Percentiles rank a stretch among this genome's conserved stretches.
Conservation (phyloP, 2,888 invertebrate species). For the Ferdinandea cuprea region DNA sequence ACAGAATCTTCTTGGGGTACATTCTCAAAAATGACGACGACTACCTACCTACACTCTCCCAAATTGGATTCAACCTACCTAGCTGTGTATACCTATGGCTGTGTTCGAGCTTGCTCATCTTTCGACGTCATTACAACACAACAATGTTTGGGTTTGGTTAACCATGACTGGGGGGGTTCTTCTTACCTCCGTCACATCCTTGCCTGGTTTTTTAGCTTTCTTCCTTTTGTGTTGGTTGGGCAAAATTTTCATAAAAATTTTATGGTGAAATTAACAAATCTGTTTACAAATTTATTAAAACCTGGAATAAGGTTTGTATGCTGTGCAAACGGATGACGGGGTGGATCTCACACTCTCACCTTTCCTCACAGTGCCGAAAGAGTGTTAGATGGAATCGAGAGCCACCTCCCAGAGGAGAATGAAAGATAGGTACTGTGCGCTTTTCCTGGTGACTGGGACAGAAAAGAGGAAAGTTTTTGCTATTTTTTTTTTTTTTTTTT, state of each 20-base stretch:
- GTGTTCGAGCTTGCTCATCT: constrained; percentile 45
- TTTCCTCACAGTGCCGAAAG: constrained; percentile 36
- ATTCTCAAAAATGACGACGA: constrained; percentile 11
- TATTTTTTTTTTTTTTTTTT: too few relatives aligned
- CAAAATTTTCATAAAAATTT: constrained; percentile 83
- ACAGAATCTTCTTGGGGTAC: constrained; percentile 35
- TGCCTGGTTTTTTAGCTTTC: neutral
- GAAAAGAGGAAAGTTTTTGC: constrained; percentile 27
- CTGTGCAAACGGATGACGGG: constrained; percentile 45
- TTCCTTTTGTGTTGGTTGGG: constrained; percentile 72
- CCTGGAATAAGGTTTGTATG: constrained; percentile 75
- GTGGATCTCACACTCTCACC: constrained; percentile 71
- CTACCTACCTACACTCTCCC: neutral
- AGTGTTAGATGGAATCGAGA: constrained; percentile 19
- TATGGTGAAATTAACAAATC: constrained; percentile 83
- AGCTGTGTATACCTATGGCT: neutral
- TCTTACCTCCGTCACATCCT: constrained; percentile 10
- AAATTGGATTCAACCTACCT: too few relatives aligned
- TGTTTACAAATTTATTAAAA: constrained; percentile 83
- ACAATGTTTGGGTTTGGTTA: constrained; percentile 66
- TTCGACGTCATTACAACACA: constrained; percentile 43
- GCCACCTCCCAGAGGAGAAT: constrained; percentile 12
- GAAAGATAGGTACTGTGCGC: constrained; percentile 16
- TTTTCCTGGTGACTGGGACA: constrained; percentile 54
- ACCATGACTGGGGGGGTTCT: constrained; percentile 60